Percentiles rank a stretch among this genome's conserved stretches.
Evolutionary conservation across 2,797 vertebrate genomes (phyloP).

Genomic region (Glossophaga mutica): DNA sequence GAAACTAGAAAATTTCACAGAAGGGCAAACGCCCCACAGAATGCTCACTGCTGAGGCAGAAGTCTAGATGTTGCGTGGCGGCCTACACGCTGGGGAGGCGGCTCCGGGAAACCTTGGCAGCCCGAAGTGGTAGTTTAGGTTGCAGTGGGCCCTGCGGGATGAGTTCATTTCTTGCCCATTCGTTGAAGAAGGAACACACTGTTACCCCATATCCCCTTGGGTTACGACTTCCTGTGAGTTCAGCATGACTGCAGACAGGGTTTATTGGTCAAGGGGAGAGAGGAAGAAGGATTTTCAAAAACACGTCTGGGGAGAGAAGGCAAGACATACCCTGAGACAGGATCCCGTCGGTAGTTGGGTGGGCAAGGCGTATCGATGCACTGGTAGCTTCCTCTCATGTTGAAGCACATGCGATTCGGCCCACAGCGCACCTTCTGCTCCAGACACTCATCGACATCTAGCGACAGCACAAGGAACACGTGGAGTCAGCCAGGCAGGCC

Average conservation of each 20-base stretch:
- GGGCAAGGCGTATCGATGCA: slow-evolving; percentile 98
- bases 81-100: neutral
- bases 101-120: fast-evolving
- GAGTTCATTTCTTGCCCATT: neutral
- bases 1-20: neutral
- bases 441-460: slow-evolving; percentile 95
- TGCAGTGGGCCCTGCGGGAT: fast-evolving
- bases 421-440: slow-evolving; percentile 93
- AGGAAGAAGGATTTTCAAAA: neutral
- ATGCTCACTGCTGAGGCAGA: neutral
- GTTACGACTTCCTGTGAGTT: neutral
- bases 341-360: slow-evolving; percentile 92
- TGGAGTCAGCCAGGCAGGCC: neutral
- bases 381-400: slow-evolving; percentile 95
- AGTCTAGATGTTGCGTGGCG: neutral
- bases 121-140: neutral
- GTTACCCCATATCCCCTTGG: neutral
- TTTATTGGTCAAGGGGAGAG: neutral
- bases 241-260: neutral
- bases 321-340: slow-evolving; percentile 84
- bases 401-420: slow-evolving; percentile 95
- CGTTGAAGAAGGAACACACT: neutral
- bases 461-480: neutral
- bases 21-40: neutral
- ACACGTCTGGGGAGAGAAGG: neutral